Percentiles rank a stretch among this genome's conserved stretches.
phyloP scores from a whole-genome alignment of 2,113 vertebrate species.

The Nycticryphes semicollaris region DNA sequence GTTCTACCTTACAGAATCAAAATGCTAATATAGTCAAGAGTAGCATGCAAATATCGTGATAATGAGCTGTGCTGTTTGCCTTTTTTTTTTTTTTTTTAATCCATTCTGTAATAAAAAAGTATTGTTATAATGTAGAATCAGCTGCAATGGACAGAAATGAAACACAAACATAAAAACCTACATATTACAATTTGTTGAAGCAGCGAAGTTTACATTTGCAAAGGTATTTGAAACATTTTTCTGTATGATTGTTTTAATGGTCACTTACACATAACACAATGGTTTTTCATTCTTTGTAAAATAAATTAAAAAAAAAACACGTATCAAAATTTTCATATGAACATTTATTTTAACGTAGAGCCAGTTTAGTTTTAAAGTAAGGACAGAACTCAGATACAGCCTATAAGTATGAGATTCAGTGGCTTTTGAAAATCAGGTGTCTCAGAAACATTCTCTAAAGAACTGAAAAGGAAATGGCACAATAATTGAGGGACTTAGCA shows the following conservation, averaged over 20 bases:
- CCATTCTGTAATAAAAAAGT: neutral
- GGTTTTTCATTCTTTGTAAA: neutral
- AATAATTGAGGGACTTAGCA: neutral
- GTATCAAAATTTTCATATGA: neutral
- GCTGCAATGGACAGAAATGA: neutral
- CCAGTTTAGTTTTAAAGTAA: neutral
- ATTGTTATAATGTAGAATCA: neutral
- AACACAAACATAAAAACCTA: neutral
- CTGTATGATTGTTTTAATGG: neutral
- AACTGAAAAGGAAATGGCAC: neutral
- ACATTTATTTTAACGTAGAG: neutral
- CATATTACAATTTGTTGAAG: neutral
- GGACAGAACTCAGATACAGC: neutral
- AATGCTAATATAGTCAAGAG: neutral
- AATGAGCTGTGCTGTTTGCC: fast-evolving
- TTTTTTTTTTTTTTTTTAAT: neutral
- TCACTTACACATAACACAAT: neutral
- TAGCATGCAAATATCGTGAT: neutral
- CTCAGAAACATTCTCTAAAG: neutral
- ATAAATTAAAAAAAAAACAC: neutral
- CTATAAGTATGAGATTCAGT: neutral
- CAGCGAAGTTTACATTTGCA: neutral
- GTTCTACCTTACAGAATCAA: neutral
- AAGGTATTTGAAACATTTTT: neutral
- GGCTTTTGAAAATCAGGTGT: neutral